Percentiles rank a stretch among this genome's conserved stretches.
Conservation (phyloP, 1,140 invertebrate genomes). For the Drosophila leontia region DNA sequence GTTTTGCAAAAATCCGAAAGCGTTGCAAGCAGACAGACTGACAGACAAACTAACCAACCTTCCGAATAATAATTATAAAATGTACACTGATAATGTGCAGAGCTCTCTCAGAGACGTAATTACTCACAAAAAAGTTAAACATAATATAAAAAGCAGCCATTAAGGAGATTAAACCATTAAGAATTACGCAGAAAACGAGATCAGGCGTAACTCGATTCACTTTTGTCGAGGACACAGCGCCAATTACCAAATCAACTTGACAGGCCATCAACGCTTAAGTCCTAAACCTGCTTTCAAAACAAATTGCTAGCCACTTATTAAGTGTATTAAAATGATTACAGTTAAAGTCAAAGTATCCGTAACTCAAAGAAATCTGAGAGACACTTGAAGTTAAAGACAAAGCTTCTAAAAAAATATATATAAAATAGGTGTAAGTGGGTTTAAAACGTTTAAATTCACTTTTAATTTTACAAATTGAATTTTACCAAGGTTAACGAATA, state of each 20-base stretch:
- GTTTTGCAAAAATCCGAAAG: constrained; percentile 46
- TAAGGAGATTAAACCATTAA: constrained; percentile 43
- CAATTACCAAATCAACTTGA: constrained; percentile 60
- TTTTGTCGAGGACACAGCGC: constrained; percentile 35
- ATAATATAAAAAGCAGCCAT: constrained; percentile 24
- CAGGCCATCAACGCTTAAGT: constrained; percentile 43
- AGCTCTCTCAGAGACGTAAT: constrained; percentile 23
- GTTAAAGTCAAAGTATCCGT: constrained; percentile 1
- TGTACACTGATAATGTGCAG: constrained; percentile 33
- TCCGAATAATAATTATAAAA: constrained; percentile 30
- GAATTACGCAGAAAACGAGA: constrained; percentile 44
- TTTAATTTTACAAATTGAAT: too few relatives aligned
- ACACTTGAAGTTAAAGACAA: not conserved
- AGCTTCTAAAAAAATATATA: not conserved
- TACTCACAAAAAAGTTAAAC: constrained; percentile 19
- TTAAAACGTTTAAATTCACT: too few relatives aligned
- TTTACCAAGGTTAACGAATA: not conserved
- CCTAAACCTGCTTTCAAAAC: constrained; percentile 43
- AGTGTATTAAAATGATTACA: constrained; percentile 12
- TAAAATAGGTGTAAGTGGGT: not conserved
- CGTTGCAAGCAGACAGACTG: constrained; percentile 12
- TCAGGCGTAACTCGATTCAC: constrained; percentile 22
- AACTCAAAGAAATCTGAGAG: not conserved
- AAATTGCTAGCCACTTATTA: constrained; percentile 25
- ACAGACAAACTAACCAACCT: constrained; percentile 21